phyloP scores from a whole-genome alignment of 2,113 vertebrate species.

The Gyps fulvus region DNA sequence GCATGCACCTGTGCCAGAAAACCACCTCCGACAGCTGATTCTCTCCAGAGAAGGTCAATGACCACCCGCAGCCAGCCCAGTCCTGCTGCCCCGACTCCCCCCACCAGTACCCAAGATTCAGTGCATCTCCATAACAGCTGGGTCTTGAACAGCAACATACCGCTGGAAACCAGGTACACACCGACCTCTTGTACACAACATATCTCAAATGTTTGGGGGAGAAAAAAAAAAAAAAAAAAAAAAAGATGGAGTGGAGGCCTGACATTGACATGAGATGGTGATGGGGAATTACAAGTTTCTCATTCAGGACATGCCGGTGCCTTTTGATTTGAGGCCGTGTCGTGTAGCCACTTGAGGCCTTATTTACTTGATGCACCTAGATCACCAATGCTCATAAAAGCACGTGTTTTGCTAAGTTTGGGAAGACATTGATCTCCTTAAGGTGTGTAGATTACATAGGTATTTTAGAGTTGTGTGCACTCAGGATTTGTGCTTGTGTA shows the following conservation, averaged over 20 bases:
- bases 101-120: constrained; percentile 76
- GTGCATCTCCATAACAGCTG: constrained; percentile 96
- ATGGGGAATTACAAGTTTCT: no score
- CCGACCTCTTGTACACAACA: neutral
- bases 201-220: neutral
- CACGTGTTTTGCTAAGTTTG: accelerated
- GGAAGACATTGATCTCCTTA: neutral
- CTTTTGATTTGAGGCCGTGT: neutral
- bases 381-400: neutral
- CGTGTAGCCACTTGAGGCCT: accelerated
- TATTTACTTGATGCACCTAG: neutral
- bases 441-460: neutral
- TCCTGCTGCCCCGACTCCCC: constrained; percentile 78
- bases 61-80: constrained; percentile 89
- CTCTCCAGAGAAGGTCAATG: constrained; percentile 92
- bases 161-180: constrained; percentile 92
- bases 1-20: constrained; percentile 91
- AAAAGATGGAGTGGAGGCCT: accelerated
- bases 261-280: accelerated
- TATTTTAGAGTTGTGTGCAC: neutral
- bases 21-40: constrained; percentile 82
- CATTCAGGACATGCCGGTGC: accelerated
- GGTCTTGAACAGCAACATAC: constrained; percentile 98
- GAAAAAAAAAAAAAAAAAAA: no score
- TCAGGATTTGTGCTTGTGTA: neutral